Evolutionary conservation across 1,140 invertebrate genomes (phyloP).

Genomic region (Zaprionus inermis): DNA sequence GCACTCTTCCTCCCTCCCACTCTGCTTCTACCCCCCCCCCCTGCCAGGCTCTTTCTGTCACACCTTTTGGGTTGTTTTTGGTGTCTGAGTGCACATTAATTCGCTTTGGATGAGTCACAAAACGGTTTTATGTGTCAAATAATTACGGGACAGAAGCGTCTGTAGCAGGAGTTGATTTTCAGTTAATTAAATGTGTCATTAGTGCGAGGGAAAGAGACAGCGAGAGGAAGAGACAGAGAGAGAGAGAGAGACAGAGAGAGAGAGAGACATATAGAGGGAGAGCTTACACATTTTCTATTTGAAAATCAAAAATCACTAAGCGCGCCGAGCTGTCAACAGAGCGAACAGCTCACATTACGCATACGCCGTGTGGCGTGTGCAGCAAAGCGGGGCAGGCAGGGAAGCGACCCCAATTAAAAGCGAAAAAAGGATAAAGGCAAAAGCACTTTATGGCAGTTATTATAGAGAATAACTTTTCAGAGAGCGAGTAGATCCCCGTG

Average conservation of each 20-base stretch:
- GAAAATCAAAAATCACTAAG: conserved; percentile 2
- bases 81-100: conserved; percentile 54
- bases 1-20: not conserved
- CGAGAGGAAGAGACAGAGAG: not conserved
- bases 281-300: not conserved
- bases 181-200: conserved; percentile 74
- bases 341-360: conserved; percentile 7
- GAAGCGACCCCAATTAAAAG: conserved; percentile 1
- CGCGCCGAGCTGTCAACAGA: not conserved
- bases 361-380: conserved; percentile 16
- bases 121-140: conserved; percentile 80
- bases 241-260: too few relatives aligned
- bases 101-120: conserved; percentile 72
- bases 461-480: too few relatives aligned
- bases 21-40: not conserved
- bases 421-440: not conserved
- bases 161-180: conserved; percentile 61
- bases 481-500: not conserved
- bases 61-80: conserved; percentile 23
- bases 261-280: conserved; percentile 8
- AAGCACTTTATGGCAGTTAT: too few relatives aligned
- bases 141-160: conserved; percentile 61
- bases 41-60: not conserved
- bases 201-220: not conserved
- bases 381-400: not conserved